phyloP scores from a whole-genome alignment of 2,113 vertebrate species.

The Fregata magnificens region DNA sequence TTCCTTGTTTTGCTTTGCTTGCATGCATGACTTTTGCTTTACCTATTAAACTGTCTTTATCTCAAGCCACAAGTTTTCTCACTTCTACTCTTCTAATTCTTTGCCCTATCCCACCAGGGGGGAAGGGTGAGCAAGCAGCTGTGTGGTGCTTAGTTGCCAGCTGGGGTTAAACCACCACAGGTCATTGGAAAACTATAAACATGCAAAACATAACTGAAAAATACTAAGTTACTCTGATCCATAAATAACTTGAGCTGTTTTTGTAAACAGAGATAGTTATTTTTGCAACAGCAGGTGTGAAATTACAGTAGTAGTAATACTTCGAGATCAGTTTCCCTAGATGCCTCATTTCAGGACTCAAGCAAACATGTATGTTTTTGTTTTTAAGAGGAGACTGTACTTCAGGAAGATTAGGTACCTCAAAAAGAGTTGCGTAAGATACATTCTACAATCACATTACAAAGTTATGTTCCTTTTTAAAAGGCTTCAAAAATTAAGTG shows the following conservation, averaged over 20 bases:
- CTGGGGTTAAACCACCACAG: background rate
- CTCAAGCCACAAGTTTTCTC: too few relatives aligned
- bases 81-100: too few relatives aligned
- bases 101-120: too few relatives aligned
- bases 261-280: slow-evolving; percentile 50
- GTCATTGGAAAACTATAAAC: background rate
- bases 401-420: background rate
- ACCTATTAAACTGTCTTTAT: too few relatives aligned
- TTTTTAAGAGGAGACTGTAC: background rate
- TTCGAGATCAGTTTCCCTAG: slow-evolving; percentile 18
- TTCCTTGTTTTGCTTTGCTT: too few relatives aligned
- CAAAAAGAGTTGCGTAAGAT: background rate
- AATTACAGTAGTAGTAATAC: slow-evolving; percentile 42
- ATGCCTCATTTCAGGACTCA: background rate
- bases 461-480: background rate
- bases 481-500: background rate
- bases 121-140: too few relatives aligned
- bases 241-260: slow-evolving; percentile 40
- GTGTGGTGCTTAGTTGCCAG: too few relatives aligned
- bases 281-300: slow-evolving; percentile 50
- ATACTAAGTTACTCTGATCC: slow-evolving; percentile 6
- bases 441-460: background rate
- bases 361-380: background rate
- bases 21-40: too few relatives aligned
- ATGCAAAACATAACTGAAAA: background rate